Conservation (phyloP, 2,888 invertebrate species). For the Epirrhoe tristata region DNA sequence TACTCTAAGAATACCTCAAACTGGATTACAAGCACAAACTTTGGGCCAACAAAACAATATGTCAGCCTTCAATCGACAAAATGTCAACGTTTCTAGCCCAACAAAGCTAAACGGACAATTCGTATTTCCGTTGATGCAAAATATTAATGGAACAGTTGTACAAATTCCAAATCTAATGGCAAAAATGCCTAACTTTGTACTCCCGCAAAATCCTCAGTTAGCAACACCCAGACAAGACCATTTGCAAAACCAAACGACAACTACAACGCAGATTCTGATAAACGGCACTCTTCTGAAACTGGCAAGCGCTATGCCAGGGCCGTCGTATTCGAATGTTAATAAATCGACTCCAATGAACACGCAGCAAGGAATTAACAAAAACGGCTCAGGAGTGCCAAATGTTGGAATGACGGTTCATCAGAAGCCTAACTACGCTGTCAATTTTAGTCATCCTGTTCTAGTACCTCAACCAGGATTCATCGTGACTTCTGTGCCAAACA, state of each 20-base stretch:
- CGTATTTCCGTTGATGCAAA: conserved; percentile 86
- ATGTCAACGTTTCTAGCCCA: conserved; percentile 78
- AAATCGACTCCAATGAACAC: conserved; percentile 71
- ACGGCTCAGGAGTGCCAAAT: conserved; percentile 73
- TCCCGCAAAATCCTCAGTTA: conserved; percentile 73
- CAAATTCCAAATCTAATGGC: conserved; percentile 87
- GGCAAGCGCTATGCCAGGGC: conserved; percentile 66
- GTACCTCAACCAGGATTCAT: conserved; percentile 81
- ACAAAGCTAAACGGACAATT: conserved; percentile 82
- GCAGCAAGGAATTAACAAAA: conserved; percentile 78
- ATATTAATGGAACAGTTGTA: conserved; percentile 84
- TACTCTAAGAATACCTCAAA: conserved; percentile 84
- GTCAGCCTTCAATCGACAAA: conserved; percentile 69
- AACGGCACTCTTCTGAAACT: conserved; percentile 83
- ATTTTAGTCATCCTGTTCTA: conserved; percentile 79
- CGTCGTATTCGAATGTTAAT: conserved; percentile 68
- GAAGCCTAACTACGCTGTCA: conserved; percentile 83
- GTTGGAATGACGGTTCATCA: conserved; percentile 80
- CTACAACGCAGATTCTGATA: conserved; percentile 78
- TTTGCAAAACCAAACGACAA: conserved; percentile 64
- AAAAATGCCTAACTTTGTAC: conserved; percentile 83
- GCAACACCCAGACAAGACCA: conserved; percentile 72
- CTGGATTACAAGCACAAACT: conserved; percentile 71
- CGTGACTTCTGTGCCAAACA: conserved; percentile 84
- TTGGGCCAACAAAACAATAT: conserved; percentile 73